These are phyloP conservation scores for Neodontobutis hainanensis DNA, from an alignment of 2,113 vertebrate species.

Conservation along the genomic window DNA sequence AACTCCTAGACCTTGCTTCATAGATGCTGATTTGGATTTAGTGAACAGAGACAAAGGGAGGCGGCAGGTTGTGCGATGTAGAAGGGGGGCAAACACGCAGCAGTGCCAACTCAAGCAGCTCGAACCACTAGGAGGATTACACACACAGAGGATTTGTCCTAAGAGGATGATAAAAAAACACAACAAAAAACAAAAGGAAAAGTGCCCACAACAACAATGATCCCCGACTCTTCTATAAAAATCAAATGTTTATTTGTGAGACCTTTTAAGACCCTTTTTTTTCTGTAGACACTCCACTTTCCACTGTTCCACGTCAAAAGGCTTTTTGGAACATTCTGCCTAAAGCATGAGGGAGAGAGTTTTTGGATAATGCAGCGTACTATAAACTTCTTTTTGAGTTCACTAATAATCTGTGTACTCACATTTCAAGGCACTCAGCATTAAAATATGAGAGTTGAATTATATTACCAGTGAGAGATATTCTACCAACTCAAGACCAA, in stretches of 20 bases:
- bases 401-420: no score
- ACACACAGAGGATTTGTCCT: constrained; percentile 48
- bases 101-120: constrained; percentile 50
- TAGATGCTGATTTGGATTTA: constrained; percentile 11
- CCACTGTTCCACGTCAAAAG: no score
- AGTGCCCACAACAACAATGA: not conserved
- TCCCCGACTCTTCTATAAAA: constrained; percentile 1
- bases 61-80: constrained; percentile 24
- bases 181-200: constrained; percentile 19
- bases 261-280: not conserved
- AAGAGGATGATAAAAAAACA: constrained; percentile 63
- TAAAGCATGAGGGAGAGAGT: no score
- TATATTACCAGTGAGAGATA: no score
- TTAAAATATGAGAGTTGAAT: no score
- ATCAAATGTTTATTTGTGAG: not conserved
- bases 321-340: no score
- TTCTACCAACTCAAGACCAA: no score
- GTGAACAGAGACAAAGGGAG: not conserved
- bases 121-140: constrained; percentile 61
- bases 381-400: no score
- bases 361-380: no score
- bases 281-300: no score
- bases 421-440: no score
- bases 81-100: not conserved
- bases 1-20: not conserved